Conservation (phyloP, 2,888 invertebrate species). For the Lathronympha strigana region DNA sequence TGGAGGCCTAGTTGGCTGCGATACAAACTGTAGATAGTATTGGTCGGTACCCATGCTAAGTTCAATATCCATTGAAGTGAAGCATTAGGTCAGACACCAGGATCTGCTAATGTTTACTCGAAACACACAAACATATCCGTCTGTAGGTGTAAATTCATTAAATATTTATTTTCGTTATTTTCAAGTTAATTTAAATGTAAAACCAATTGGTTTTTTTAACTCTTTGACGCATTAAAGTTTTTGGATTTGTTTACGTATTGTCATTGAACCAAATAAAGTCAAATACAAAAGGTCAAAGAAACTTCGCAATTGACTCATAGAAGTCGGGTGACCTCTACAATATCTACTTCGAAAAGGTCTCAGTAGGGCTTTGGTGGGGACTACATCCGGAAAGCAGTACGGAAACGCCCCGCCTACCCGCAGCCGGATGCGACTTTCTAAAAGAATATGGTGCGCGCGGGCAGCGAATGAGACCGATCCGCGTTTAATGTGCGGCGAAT, state of each 20-base stretch:
- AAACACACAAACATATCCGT: constrained; percentile 9
- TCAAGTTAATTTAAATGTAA: not conserved
- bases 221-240: not conserved
- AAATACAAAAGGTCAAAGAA: too few species aligned
- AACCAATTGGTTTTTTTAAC: not conserved
- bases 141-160: not conserved
- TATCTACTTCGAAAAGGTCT: constrained; percentile 30
- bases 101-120: constrained; percentile 42
- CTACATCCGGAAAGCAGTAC: constrained; percentile 67
- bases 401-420: constrained; percentile 72
- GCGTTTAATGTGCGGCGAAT: constrained; percentile 42
- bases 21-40: constrained; percentile 47
- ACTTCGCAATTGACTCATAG: not conserved
- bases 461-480: constrained; percentile 45
- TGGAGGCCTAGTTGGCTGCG: constrained; percentile 61
- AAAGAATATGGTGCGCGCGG: constrained; percentile 73
- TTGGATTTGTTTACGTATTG: not conserved
- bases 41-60: constrained; percentile 28
- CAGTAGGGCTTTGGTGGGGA: constrained; percentile 57
- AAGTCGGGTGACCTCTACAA: not conserved
- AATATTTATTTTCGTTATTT: not conserved
- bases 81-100: constrained; percentile 43
- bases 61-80: constrained; percentile 37
- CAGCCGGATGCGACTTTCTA: constrained; percentile 82
- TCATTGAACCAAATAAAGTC: not conserved